Conservation (phyloP, 2,888 invertebrate genomes). For the Ariolimax columbianus region DNA sequence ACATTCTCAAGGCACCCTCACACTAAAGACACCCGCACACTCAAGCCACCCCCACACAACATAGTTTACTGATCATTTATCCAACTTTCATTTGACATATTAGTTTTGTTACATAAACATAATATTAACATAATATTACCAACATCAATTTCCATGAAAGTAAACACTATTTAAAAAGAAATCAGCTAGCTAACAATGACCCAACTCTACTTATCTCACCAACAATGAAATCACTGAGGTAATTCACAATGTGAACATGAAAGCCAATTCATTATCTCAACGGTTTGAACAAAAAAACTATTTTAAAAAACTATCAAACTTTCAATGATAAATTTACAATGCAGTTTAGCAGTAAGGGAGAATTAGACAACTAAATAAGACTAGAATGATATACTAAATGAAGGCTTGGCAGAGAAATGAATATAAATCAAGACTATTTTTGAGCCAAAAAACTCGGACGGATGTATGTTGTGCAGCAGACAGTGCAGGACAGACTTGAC, state of each 20-base stretch:
- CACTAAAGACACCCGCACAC: too few species aligned
- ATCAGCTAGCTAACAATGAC: background rate
- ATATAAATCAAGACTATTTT: background rate
- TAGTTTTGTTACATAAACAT: too few species aligned
- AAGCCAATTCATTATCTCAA: background rate
- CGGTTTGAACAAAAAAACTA: background rate
- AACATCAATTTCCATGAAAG: background rate
- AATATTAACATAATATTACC: background rate
- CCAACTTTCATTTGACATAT: background rate
- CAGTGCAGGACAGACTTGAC: conserved; percentile 3
- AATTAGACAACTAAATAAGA: background rate
- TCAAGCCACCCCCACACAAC: too few species aligned
- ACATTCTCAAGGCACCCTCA: too few species aligned
- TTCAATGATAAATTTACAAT: background rate
- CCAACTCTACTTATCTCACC: background rate
- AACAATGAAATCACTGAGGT: conserved; percentile 19
- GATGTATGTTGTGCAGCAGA: background rate
- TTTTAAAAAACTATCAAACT: background rate
- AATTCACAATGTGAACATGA: conserved; percentile 7
- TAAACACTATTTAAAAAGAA: background rate
- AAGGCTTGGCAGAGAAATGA: background rate
- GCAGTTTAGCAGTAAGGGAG: background rate
- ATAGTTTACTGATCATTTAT: too few species aligned
- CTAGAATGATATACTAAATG: background rate
- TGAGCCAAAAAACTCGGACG: background rate